Conservation (phyloP, 2,113 vertebrate species). For the Ciconia maguari region DNA sequence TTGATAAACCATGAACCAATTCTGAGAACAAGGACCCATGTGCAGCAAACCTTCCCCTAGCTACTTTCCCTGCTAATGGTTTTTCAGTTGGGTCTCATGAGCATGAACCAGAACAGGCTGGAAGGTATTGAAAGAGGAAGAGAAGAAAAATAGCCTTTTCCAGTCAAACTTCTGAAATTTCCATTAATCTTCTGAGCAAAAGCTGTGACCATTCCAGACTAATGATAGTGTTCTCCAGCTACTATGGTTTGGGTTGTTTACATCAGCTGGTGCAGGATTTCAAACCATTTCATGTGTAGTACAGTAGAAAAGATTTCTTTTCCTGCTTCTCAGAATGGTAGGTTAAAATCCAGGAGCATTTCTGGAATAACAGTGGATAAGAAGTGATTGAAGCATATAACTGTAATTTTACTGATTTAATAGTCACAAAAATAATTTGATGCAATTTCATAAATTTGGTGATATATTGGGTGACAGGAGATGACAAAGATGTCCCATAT, state of each 20-base stretch:
- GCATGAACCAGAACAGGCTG: background rate
- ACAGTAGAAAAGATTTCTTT: background rate
- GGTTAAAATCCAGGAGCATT: background rate
- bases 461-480: background rate
- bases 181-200: background rate
- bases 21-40: background rate
- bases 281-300: background rate
- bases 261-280: background rate
- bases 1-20: background rate
- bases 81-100: background rate
- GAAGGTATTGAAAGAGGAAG: background rate
- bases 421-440: background rate
- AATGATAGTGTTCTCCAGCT: background rate
- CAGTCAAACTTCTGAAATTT: background rate
- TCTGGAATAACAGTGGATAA: background rate
- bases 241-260: background rate
- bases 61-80: background rate
- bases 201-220: background rate
- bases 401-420: background rate
- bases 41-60: background rate
- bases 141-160: background rate
- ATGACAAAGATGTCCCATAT: background rate
- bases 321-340: background rate
- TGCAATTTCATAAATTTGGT: background rate
- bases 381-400: background rate